A percentile compares a stretch with the other conserved stretches of the same genome.
phyloP scores from a whole-genome alignment of 2,888 invertebrate genomes.

The Scelioninae gen. 1 region DNA sequence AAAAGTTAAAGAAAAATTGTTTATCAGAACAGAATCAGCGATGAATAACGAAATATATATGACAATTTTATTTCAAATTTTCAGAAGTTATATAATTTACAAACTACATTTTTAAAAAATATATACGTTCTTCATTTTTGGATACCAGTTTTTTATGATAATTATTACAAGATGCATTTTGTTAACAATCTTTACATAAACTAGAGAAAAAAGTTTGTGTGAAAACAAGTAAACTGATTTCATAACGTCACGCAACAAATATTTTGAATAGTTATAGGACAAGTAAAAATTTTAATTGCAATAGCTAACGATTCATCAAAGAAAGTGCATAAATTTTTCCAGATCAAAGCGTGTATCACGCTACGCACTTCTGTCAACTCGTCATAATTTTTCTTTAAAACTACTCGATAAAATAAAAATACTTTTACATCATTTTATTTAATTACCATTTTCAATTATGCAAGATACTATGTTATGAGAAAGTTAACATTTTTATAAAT shows the following conservation, averaged over 20 bases:
- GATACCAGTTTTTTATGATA: not conserved
- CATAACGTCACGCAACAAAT: slow-evolving; percentile 4
- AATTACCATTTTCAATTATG: slow-evolving; percentile 54
- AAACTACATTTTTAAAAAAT: no score
- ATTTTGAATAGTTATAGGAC: not conserved
- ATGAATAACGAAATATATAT: no score
- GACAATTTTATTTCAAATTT: no score
- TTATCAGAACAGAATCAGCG: not conserved
- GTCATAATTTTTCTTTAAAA: slow-evolving; percentile 23
- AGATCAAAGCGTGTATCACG: slow-evolving; percentile 11
- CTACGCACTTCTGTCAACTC: slow-evolving; percentile 24
- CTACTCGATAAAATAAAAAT: slow-evolving; percentile 11
- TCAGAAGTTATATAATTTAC: no score
- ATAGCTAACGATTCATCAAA: slow-evolving; percentile 13
- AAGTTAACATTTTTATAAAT: slow-evolving; percentile 53
- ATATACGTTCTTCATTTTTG: no score
- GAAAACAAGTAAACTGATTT: not conserved
- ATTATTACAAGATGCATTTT: not conserved
- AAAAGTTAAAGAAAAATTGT: not conserved
- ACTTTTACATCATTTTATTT: slow-evolving; percentile 50
- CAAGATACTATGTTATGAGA: slow-evolving; percentile 50
- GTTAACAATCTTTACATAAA: not conserved
- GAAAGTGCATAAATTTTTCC: slow-evolving; percentile 9
- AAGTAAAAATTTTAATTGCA: slow-evolving; percentile 13
- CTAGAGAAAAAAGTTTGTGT: not conserved